phyloP scores from a whole-genome alignment of 1,140 invertebrate genomes.

The Drosophila willistoni region DNA sequence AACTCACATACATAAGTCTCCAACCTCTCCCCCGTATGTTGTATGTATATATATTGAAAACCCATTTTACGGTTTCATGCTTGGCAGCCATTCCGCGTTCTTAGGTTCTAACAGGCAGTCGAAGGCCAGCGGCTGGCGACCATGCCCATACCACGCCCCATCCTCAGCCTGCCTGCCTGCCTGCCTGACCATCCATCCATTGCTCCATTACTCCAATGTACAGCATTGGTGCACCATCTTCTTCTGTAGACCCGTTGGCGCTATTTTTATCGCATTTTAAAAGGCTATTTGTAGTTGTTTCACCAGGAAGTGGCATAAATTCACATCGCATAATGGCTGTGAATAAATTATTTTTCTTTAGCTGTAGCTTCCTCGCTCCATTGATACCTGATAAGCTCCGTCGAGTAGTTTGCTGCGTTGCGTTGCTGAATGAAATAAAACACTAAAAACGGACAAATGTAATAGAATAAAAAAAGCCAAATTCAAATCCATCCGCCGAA shows the following conservation, averaged over 20 bases:
- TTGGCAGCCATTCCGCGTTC: conserved; percentile 65
- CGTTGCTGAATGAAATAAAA: conserved; percentile 67
- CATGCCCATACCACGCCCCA: conserved; percentile 58
- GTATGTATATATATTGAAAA: conserved; percentile 67
- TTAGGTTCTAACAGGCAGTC: not conserved
- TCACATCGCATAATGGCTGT: conserved; percentile 80
- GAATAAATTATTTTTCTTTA: conserved; percentile 72
- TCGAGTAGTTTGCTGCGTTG: conserved; percentile 29
- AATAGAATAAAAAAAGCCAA: conserved; percentile 12
- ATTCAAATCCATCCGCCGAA: conserved; percentile 52
- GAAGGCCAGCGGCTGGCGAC: conserved; percentile 15
- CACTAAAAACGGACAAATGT: conserved; percentile 5
- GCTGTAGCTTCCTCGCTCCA: conserved; percentile 66
- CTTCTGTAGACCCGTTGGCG: conserved; percentile 67
- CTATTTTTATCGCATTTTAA: conserved; percentile 82
- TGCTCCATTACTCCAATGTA: conserved; percentile 37
- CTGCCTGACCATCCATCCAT: not conserved
- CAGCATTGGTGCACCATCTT: conserved; percentile 39
- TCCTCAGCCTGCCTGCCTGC: conserved; percentile 21
- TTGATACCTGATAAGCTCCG: conserved; percentile 65
- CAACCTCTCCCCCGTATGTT: conserved; percentile 5
- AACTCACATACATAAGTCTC: not conserved
- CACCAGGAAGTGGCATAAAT: conserved; percentile 81
- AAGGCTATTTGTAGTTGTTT: conserved; percentile 80
- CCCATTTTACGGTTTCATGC: conserved; percentile 80